These are phyloP conservation scores for Gallinago nigripennis DNA, from an alignment of 2,797 vertebrate species.

Conservation along the genomic window DNA sequence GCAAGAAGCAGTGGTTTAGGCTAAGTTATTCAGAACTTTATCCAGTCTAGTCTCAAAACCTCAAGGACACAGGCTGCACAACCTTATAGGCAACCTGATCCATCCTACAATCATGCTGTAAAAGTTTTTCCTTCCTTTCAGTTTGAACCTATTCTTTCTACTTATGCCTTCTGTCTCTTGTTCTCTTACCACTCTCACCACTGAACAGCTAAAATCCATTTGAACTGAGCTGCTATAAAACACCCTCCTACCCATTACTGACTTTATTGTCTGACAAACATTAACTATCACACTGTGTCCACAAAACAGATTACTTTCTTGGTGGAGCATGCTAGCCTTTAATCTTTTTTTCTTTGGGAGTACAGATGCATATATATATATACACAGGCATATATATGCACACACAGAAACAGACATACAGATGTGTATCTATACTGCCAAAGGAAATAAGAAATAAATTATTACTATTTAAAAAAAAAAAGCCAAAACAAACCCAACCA, in stretches of 20 bases:
- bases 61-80: neutral
- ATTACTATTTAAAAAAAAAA: no score
- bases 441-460: neutral
- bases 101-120: accelerated
- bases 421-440: neutral
- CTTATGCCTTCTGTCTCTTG: neutral
- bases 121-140: neutral
- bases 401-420: neutral
- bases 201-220: neutral
- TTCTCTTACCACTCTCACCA: neutral
- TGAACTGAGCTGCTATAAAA: neutral
- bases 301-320: neutral
- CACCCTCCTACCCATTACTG: neutral
- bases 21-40: neutral
- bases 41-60: neutral
- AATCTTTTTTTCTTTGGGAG: neutral
- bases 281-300: neutral
- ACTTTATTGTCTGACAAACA: neutral
- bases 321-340: neutral
- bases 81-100: neutral
- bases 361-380: neutral
- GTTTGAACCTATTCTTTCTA: neutral
- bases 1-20: neutral
- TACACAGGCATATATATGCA: neutral
- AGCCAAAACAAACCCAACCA: neutral